phyloP scores from a whole-genome alignment of 2,888 invertebrate genomes.

The Pedicia rivosa region DNA sequence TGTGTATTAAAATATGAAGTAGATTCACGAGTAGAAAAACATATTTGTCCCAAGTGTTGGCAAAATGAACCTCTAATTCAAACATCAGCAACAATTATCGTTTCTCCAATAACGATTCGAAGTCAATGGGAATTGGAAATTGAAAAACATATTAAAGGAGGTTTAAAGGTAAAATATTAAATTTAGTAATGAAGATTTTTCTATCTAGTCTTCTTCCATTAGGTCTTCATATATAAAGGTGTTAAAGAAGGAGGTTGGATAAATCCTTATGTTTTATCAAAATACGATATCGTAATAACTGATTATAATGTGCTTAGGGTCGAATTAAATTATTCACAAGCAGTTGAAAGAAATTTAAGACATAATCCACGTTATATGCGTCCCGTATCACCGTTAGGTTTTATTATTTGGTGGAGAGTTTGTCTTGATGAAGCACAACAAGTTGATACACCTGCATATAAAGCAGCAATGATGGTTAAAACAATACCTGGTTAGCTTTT shows the following conservation, averaged over 20 bases:
- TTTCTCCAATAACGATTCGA: slow-evolving; percentile 48
- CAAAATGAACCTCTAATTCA: slow-evolving; percentile 17
- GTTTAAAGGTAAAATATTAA: too few species aligned
- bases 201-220: too few species aligned
- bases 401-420: slow-evolving; percentile 60
- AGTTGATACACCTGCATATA: slow-evolving; percentile 43
- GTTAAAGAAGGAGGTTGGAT: slow-evolving; percentile 24
- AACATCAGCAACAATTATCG: slow-evolving; percentile 50
- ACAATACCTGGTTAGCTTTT: too few species aligned
- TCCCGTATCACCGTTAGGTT: slow-evolving; percentile 46
- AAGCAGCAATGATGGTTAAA: slow-evolving; percentile 34
- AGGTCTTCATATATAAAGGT: slow-evolving; percentile 38
- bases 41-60: slow-evolving; percentile 54
- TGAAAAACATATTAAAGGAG: slow-evolving; percentile 42
- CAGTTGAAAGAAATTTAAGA: slow-evolving; percentile 32
- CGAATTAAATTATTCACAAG: slow-evolving; percentile 43
- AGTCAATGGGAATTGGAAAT: slow-evolving; percentile 61
- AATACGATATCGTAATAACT: slow-evolving; percentile 55
- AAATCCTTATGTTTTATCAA: slow-evolving; percentile 40
- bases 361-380: slow-evolving; percentile 44
- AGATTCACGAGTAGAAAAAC: too few species aligned
- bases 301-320: slow-evolving; percentile 46
- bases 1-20: slow-evolving; percentile 36
- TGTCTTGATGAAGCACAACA: slow-evolving; percentile 70
- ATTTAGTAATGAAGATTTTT: slow-evolving; percentile 28